phyloP scores from a whole-genome alignment of 2,797 vertebrate species.

The Gymnodraco acuticeps region DNA sequence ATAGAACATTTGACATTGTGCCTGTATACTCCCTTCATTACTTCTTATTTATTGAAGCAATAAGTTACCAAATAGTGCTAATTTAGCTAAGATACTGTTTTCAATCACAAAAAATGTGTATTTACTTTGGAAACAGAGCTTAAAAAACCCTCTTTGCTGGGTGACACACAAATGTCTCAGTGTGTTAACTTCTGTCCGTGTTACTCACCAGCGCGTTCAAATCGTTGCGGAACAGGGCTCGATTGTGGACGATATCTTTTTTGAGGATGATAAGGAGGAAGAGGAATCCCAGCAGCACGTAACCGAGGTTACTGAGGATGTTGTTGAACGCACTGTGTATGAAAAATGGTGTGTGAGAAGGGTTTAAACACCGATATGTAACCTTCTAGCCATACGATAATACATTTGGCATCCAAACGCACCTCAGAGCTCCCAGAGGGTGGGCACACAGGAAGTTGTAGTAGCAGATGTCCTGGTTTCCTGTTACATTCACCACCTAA shows the following conservation, averaged over 20 bases:
- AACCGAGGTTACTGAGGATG: slow-evolving; percentile 97
- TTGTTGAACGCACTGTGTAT: slow-evolving; percentile 94
- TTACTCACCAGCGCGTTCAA: slow-evolving; percentile 86
- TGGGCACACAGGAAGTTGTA: slow-evolving; percentile 98
- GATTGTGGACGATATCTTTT: slow-evolving; percentile 92
- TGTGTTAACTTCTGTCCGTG: not conserved
- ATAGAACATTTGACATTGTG: not conserved
- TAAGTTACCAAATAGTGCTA: not conserved
- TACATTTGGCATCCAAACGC: not conserved
- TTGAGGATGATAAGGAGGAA: slow-evolving; percentile 95
- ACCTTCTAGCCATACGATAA: not conserved
- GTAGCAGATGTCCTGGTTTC: slow-evolving; percentile 98
- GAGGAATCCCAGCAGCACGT: slow-evolving; percentile 94
- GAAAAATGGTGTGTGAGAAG: not conserved
- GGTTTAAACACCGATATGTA: not conserved
- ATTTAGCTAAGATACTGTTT: not conserved
- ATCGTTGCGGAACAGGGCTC: slow-evolving; percentile 88
- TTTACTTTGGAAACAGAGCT: not conserved
- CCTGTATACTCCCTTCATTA: not conserved
- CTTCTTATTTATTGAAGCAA: not conserved
- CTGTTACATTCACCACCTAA: slow-evolving; percentile 95
- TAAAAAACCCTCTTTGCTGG: not conserved
- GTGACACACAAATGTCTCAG: not conserved
- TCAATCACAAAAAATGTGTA: not conserved
- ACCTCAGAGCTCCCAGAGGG: slow-evolving; percentile 95